Conservation (phyloP, 2,888 invertebrate species). For the Rotaria sp. region DNA sequence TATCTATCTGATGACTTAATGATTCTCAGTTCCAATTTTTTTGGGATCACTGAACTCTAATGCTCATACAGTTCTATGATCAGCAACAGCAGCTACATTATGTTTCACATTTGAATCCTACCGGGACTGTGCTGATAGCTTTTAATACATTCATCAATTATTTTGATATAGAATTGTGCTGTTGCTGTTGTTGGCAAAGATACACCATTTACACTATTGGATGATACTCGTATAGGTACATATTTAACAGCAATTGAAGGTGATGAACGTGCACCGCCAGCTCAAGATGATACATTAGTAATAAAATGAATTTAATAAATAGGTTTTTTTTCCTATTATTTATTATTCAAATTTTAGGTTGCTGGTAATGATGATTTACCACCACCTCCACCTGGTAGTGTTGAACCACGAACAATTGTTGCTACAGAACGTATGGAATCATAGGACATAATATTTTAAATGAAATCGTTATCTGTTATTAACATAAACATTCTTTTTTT, state of each 20-base stretch:
- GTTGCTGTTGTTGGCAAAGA: conserved; percentile 80
- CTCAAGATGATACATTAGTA: conserved; percentile 44
- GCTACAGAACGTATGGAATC: conserved; percentile 37
- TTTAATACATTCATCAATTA: too few relatives aligned
- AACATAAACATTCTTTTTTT: neutral
- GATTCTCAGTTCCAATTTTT: too few relatives aligned
- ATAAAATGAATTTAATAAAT: conserved; percentile 41
- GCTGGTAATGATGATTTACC: neutral
- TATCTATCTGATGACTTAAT: too few relatives aligned
- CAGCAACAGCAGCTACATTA: too few relatives aligned
- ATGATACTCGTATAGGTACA: conserved; percentile 42
- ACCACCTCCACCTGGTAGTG: conserved; percentile 8
- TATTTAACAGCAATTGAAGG: conserved; percentile 40
- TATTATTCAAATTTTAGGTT: neutral
- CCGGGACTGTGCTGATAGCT: too few relatives aligned
- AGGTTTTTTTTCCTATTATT: neutral
- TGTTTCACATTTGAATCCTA: too few relatives aligned
- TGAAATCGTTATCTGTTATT: conserved; percentile 7
- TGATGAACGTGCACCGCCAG: conserved; percentile 34
- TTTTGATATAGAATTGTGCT: conserved; percentile 67
- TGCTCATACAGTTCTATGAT: too few relatives aligned
- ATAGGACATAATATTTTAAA: conserved; percentile 8
- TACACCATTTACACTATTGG: conserved; percentile 62
- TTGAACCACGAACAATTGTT: conserved; percentile 28
- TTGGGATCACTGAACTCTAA: too few relatives aligned